Conservation (phyloP, 1,140 invertebrate species). For the Pomacea maculata region DNA sequence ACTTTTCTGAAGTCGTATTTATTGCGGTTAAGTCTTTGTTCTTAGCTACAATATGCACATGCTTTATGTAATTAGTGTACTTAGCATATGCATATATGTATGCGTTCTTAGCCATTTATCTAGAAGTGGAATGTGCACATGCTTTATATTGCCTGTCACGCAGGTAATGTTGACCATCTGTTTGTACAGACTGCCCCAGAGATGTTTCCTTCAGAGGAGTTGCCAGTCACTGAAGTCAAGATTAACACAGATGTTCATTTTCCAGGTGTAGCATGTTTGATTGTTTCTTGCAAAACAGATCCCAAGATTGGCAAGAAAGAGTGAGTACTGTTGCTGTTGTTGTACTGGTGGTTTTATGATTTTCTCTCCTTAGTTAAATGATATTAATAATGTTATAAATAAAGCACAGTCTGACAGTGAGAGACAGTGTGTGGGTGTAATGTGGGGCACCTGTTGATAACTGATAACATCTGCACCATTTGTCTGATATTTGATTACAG, state of each 20-base stretch:
- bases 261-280: constrained; percentile 60
- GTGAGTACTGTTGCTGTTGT: constrained; percentile 41
- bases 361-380: too few relatives aligned
- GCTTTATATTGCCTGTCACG: not conserved
- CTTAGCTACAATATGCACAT: too few relatives aligned
- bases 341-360: too few relatives aligned
- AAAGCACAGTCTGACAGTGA: too few relatives aligned
- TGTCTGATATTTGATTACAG: too few relatives aligned
- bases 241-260: constrained; percentile 61
- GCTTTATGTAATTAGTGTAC: too few relatives aligned
- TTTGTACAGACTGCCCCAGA: constrained; percentile 61
- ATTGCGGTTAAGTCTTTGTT: too few relatives aligned
- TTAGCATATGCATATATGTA: not conserved
- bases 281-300: constrained; percentile 61
- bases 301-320: constrained; percentile 62
- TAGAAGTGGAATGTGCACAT: not conserved
- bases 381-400: too few relatives aligned
- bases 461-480: too few relatives aligned
- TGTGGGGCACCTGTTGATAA: too few relatives aligned
- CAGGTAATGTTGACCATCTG: not conserved
- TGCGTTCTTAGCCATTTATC: not conserved
- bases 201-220: constrained; percentile 62
- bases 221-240: constrained; percentile 60
- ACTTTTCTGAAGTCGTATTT: too few relatives aligned
- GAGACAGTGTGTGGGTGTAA: too few relatives aligned